phyloP scores from a whole-genome alignment of 2,888 invertebrate species.

The Nemotelus pantherinus region DNA sequence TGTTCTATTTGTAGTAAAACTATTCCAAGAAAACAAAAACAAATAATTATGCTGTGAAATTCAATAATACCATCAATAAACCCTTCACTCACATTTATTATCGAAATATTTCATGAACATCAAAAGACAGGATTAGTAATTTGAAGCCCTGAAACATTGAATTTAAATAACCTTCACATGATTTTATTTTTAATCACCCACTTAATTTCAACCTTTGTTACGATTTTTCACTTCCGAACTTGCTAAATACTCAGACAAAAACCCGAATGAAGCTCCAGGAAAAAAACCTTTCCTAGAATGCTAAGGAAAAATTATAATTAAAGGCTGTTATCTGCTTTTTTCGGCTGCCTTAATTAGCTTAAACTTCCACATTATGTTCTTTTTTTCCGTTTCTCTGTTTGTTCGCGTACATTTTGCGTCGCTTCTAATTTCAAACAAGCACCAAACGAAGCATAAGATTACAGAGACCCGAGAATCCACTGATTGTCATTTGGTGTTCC shows the following conservation, averaged over 20 bases:
- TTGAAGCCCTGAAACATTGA: background rate
- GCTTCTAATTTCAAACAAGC: background rate
- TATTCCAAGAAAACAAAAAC: too few relatives aligned
- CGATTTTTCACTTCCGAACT: too few relatives aligned
- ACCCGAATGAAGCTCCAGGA: too few relatives aligned
- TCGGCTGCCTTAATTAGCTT: constrained; percentile 25
- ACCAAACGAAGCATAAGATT: constrained; percentile 18
- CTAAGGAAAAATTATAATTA: constrained; percentile 32
- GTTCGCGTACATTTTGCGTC: background rate
- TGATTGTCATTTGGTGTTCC: constrained; percentile 8
- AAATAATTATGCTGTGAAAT: too few relatives aligned
- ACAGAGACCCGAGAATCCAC: background rate
- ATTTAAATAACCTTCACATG: background rate
- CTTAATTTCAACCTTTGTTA: too few relatives aligned
- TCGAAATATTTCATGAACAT: too few relatives aligned
- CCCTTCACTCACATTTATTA: too few relatives aligned
- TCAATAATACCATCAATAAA: too few relatives aligned
- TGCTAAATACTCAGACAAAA: too few relatives aligned
- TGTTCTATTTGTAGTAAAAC: too few relatives aligned
- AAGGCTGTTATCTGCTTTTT: constrained; percentile 27
- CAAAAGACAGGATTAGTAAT: background rate
- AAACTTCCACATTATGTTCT: constrained; percentile 7
- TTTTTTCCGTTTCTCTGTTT: background rate
- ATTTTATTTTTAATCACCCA: too few relatives aligned
- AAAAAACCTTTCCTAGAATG: too few relatives aligned